Evolutionary conservation across 2,888 invertebrate species (phyloP), one percentile per base, ranked within the genome.

Genomic region (Nomada lathburiana): DNA sequence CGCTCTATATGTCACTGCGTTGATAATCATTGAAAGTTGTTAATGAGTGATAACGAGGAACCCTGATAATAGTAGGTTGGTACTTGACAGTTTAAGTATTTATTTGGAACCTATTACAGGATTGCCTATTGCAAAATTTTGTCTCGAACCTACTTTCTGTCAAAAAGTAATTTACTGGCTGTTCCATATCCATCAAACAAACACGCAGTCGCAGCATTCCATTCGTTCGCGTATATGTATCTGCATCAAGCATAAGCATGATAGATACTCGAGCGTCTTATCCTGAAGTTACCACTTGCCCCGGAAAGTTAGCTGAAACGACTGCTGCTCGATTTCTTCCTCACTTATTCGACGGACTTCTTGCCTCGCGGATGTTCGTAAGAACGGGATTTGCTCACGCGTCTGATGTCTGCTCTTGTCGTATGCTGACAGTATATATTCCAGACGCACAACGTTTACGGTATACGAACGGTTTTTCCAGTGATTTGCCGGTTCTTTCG

Each of bases 401-500:
- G 62, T 59, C 59, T 26, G 42, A 23, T 23, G 64, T 53, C 79
- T 76, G 76, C 63, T 23, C 42, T 59, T 74, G 82, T 79, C 87
- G 68, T 64, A 47, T 23, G n/a, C 44, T 63, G 72, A 68, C 72
- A 71, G 70, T 77, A 82, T 80, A 83, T 84, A 85, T 82, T 75
- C 71, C 64, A 62, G 74, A 74, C 78, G 44, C 52, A 57, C 55
- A 52, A 57, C 65, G 26, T 42, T 29, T 60, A 20, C 52, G 53
- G 67, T 57, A 74, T 44, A 60, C 82, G 78, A 71, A 78, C 69
- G 76, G 74, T 88, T 88, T 89, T 88, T 85, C 83, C 88, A 76
- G 62, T 73, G 55, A 87, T 85, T 81, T 82, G 84, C 76, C 57
- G 67, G 50, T 76, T 55, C 62, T 44, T 75, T 50, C 63, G 57